These are phyloP conservation scores for Nephrotoma appendiculata DNA, from an alignment of 2,888 invertebrate genomes.

Conservation along the genomic window DNA sequence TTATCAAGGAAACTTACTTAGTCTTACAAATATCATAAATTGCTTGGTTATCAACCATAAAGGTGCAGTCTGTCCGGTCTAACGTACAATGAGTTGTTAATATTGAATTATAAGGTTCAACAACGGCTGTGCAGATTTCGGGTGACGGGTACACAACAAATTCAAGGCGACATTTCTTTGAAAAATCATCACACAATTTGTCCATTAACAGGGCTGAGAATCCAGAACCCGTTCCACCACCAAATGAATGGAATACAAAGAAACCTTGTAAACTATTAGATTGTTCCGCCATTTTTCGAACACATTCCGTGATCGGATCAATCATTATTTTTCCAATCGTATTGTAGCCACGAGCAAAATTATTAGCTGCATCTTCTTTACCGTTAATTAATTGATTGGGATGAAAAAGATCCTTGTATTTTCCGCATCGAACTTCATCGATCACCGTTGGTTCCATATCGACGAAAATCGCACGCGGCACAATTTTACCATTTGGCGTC, in stretches of 20 bases:
- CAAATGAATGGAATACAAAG: constrained; percentile 80
- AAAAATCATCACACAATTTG: constrained; percentile 62
- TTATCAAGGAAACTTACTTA: constrained; percentile 28
- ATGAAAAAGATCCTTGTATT: constrained; percentile 62
- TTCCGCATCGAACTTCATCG: constrained; percentile 45
- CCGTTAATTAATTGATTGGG: constrained; percentile 73
- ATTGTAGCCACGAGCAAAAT: constrained; percentile 76
- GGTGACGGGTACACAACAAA: constrained; percentile 27
- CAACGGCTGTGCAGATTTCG: constrained; percentile 74
- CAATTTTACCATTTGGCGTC: constrained; percentile 70
- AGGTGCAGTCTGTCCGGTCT: constrained; percentile 70
- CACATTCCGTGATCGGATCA: constrained; percentile 52
- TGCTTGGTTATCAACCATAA: constrained; percentile 86
- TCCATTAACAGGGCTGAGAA: constrained; percentile 77
- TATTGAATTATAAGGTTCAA: constrained; percentile 83
- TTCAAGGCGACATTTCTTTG: constrained; percentile 72
- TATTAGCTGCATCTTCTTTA: constrained; percentile 81
- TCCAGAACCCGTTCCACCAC: constrained; percentile 70
- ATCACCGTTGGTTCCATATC: constrained; percentile 83
- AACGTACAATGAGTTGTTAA: constrained; percentile 78
- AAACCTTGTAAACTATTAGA: constrained; percentile 72
- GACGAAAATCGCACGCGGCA: constrained; percentile 72
- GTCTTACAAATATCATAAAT: constrained; percentile 77
- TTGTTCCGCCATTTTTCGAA: constrained; percentile 64
- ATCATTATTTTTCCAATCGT: constrained; percentile 72